phyloP scores from a whole-genome alignment of 2,888 invertebrate genomes.

The Holacanthella duospinosa region DNA sequence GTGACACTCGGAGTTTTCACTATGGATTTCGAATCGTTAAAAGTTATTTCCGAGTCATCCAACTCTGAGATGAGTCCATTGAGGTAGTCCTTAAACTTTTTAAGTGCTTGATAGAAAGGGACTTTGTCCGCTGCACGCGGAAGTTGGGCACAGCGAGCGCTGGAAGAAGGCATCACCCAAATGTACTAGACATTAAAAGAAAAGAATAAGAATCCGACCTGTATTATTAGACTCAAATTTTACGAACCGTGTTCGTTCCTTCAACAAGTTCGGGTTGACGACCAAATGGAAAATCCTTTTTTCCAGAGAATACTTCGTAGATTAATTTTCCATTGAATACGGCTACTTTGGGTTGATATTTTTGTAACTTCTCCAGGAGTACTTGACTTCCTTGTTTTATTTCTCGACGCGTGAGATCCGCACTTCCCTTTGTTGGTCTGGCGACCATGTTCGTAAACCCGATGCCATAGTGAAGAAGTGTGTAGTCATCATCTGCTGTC shows the following conservation, averaged over 20 bases:
- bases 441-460: slow-evolving; percentile 97
- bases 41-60: slow-evolving; percentile 78
- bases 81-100: slow-evolving; percentile 87
- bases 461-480: slow-evolving; percentile 83
- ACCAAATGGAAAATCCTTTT: slow-evolving; percentile 93
- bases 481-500: slow-evolving; percentile 92
- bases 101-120: slow-evolving; percentile 90
- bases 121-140: slow-evolving; percentile 97
- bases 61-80: slow-evolving; percentile 74
- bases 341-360: slow-evolving; percentile 89
- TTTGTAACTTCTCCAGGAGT: slow-evolving; percentile 76
- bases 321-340: slow-evolving; percentile 98
- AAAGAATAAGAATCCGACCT: neutral
- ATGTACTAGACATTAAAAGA: slow-evolving; percentile 53
- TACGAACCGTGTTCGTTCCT: slow-evolving; percentile 81
- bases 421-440: slow-evolving; percentile 88
- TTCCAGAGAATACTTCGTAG: slow-evolving; percentile 93
- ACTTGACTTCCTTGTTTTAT: slow-evolving; percentile 84
- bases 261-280: slow-evolving; percentile 87
- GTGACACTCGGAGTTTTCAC: slow-evolving; percentile 14
- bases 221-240: neutral
- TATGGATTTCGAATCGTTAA: slow-evolving; percentile 49
- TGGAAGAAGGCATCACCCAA: slow-evolving; percentile 99
- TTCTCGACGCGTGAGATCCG: slow-evolving; percentile 85
- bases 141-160: slow-evolving; percentile 90